Evolutionary conservation across 2,797 vertebrate species (phyloP).

Genomic region (Gymnothorax javanicus): DNA sequence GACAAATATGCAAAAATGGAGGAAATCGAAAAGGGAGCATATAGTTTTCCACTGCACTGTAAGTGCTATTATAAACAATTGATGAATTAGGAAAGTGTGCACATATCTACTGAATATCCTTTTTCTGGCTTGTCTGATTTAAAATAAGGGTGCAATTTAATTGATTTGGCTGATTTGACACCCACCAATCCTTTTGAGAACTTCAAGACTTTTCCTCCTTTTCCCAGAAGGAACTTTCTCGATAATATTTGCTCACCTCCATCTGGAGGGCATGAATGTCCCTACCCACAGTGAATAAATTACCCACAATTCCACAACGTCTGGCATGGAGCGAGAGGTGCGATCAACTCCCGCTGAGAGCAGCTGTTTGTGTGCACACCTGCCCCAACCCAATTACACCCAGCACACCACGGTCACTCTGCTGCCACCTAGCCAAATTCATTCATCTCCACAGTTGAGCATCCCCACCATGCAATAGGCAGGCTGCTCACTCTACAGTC

Average conservation of each 20-base stretch:
- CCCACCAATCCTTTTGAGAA: neutral
- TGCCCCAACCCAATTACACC: constrained; percentile 79
- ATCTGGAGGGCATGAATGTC: constrained; percentile 46
- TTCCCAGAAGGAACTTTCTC: constrained; percentile 13
- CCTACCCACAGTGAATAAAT: constrained; percentile 69
- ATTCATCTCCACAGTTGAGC: constrained; percentile 80
- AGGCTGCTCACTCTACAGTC: constrained; percentile 60
- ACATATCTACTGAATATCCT: neutral
- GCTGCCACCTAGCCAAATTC: constrained; percentile 75
- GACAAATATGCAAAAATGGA: too few relatives aligned
- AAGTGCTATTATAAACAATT: neutral
- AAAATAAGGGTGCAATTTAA: neutral
- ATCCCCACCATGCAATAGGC: constrained; percentile 70
- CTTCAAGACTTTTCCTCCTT: neutral
- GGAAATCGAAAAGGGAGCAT: too few relatives aligned
- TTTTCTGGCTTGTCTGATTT: neutral
- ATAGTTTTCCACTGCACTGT: too few relatives aligned
- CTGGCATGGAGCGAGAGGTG: constrained; percentile 62
- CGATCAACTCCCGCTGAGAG: constrained; percentile 80
- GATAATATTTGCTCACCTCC: constrained; percentile 29
- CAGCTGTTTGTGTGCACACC: constrained; percentile 79
- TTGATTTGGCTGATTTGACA: neutral
- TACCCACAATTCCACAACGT: constrained; percentile 50
- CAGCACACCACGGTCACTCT: constrained; percentile 72
- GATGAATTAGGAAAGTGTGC: neutral